phyloP scores from a whole-genome alignment of 2,113 vertebrate genomes.

The Menura novaehollandiae region DNA sequence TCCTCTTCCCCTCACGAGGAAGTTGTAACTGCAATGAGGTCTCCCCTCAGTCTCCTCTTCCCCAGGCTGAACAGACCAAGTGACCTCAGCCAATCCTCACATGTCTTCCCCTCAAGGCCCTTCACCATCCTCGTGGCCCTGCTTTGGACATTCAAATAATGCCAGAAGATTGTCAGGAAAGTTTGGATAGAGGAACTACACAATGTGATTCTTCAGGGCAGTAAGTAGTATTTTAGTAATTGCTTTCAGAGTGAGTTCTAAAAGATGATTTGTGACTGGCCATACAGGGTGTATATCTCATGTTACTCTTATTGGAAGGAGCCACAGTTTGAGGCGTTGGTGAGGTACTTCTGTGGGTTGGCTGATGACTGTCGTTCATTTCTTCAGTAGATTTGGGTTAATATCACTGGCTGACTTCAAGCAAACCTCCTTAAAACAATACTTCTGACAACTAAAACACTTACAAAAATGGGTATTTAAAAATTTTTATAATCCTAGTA shows the following conservation, averaged over 20 bases:
- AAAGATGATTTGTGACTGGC: background rate
- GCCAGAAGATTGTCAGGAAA: background rate
- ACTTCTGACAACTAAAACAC: background rate
- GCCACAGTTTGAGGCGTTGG: background rate
- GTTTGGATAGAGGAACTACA: background rate
- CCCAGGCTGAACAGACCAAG: background rate
- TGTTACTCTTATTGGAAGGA: background rate
- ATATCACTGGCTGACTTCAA: background rate
- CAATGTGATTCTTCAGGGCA: background rate
- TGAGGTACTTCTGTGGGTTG: background rate
- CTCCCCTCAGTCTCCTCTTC: background rate
- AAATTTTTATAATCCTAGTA: background rate
- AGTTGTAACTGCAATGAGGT: accelerated
- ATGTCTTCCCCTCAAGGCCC: accelerated
- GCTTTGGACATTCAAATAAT: background rate
- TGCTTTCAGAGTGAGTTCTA: background rate
- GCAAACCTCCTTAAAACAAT: background rate
- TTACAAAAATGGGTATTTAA: background rate
- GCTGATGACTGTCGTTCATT: background rate
- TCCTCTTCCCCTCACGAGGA: accelerated
- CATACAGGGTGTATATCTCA: background rate
- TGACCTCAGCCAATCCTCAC: background rate
- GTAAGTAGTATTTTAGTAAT: background rate
- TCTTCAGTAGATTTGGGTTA: background rate
- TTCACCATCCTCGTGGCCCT: background rate